A percentile compares a stretch with the other conserved stretches of the same genome.
phyloP scores from a whole-genome alignment of 2,888 invertebrate genomes.

The Diaphora mendica region DNA sequence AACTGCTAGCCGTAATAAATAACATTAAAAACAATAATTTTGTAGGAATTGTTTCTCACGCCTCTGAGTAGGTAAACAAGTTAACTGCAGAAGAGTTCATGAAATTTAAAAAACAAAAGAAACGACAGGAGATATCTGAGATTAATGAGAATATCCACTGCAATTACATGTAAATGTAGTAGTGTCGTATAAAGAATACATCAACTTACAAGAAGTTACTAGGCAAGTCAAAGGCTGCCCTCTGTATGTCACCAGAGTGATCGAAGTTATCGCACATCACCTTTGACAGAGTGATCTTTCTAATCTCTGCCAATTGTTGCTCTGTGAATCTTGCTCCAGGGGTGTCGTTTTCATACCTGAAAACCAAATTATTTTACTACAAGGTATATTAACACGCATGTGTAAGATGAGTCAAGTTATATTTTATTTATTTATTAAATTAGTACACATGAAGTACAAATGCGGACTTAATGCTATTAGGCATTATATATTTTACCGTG shows the following conservation, averaged over 20 bases:
- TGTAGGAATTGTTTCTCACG: neutral
- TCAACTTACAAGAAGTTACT: constrained; percentile 92
- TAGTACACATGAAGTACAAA: too few relatives aligned
- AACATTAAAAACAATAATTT: neutral
- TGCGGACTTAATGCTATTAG: too few relatives aligned
- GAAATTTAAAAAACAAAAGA: neutral
- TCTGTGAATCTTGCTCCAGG: constrained; percentile 92
- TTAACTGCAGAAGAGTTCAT: neutral
- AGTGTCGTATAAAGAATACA: neutral
- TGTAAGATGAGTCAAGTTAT: neutral
- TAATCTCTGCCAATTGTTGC: constrained; percentile 94
- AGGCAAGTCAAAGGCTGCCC: constrained; percentile 95
- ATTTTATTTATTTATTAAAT: too few relatives aligned
- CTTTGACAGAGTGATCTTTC: constrained; percentile 94
- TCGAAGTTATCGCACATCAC: constrained; percentile 96
- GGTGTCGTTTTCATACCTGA: constrained; percentile 94
- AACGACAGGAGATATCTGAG: neutral
- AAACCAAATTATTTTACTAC: constrained; percentile 19
- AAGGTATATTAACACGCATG: neutral
- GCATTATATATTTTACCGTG: too few relatives aligned
- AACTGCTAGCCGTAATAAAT: neutral
- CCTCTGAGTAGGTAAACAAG: neutral
- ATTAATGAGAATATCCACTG: neutral
- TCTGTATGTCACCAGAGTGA: constrained; percentile 93
- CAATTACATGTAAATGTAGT: neutral